phyloP scores from a whole-genome alignment of 2,888 invertebrate species.

The Pachydiplax longipennis region DNA sequence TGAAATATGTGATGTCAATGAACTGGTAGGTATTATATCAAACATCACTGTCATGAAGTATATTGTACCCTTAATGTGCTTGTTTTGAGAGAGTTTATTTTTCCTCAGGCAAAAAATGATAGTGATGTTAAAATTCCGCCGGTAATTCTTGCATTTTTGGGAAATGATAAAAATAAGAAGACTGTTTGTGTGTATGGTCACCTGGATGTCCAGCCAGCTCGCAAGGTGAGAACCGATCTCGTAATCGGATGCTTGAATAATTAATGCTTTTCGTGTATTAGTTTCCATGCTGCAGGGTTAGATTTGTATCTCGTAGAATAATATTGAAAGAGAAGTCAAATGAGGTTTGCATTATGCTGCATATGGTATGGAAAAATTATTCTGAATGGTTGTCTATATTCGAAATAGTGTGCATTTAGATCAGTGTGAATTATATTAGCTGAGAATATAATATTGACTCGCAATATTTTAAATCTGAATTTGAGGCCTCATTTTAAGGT shows the following conservation, averaged over 20 bases:
- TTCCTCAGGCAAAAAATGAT: slow-evolving; percentile 65
- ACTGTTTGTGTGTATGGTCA: slow-evolving; percentile 96
- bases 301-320: too few relatives aligned
- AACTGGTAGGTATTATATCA: slow-evolving; percentile 62
- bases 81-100: background rate
- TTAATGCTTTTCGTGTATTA: background rate
- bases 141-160: slow-evolving; percentile 80
- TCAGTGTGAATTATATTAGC: too few relatives aligned
- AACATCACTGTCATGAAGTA: too few relatives aligned
- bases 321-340: too few relatives aligned
- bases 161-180: slow-evolving; percentile 84
- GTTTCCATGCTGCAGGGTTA: too few relatives aligned
- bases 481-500: too few relatives aligned
- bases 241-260: background rate
- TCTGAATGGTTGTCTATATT: too few relatives aligned
- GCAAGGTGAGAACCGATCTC: slow-evolving; percentile 60
- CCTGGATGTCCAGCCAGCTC: slow-evolving; percentile 96
- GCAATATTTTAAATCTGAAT: too few relatives aligned
- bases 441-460: too few relatives aligned
- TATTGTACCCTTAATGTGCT: background rate
- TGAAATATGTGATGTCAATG: slow-evolving; percentile 79
- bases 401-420: too few relatives aligned
- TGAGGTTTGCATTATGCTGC: too few relatives aligned
- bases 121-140: slow-evolving; percentile 84
- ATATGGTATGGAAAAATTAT: too few relatives aligned